These are phyloP conservation scores for Eubasilissa splendida DNA, from an alignment of 2,888 invertebrate species.

Conservation along the genomic window DNA sequence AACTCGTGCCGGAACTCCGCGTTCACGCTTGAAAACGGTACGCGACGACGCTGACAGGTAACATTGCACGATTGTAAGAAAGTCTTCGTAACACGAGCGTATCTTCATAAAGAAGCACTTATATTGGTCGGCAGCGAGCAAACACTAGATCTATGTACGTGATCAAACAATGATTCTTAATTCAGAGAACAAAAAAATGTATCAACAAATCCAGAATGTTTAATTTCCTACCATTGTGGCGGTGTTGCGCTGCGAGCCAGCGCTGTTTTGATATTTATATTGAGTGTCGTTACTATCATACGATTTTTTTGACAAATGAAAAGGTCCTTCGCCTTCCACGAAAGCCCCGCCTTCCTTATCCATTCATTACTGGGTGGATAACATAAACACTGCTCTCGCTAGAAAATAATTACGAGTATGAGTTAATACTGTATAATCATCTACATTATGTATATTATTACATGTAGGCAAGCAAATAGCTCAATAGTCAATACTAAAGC, in stretches of 20 bases:
- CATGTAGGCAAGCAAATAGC: too few species aligned
- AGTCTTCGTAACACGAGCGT: not conserved
- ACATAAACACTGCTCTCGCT: too few species aligned
- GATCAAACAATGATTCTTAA: constrained; percentile 27
- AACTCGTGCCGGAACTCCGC: not conserved
- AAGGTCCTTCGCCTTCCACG: too few species aligned
- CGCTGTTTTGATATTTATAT: too few species aligned
- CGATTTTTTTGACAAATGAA: not conserved
- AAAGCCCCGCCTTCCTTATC: too few species aligned
- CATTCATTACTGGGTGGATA: too few species aligned
- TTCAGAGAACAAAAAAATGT: constrained; percentile 31
- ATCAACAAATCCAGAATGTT: constrained; percentile 25
- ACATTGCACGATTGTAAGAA: not conserved
- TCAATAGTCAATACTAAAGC: too few species aligned
- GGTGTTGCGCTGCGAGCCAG: too few species aligned
- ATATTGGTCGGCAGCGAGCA: not conserved
- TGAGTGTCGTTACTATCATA: not conserved
- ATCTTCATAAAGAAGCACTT: constrained; percentile 29
- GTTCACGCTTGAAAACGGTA: not conserved
- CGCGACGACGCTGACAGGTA: not conserved
- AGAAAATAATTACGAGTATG: too few species aligned
- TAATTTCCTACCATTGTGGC: constrained; percentile 3
- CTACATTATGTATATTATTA: too few species aligned
- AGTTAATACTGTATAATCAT: too few species aligned
- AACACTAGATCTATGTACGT: constrained; percentile 34